These are phyloP conservation scores for Drosophila suboccidentalis DNA, from an alignment of 2,888 invertebrate genomes.

Conservation along the genomic window DNA sequence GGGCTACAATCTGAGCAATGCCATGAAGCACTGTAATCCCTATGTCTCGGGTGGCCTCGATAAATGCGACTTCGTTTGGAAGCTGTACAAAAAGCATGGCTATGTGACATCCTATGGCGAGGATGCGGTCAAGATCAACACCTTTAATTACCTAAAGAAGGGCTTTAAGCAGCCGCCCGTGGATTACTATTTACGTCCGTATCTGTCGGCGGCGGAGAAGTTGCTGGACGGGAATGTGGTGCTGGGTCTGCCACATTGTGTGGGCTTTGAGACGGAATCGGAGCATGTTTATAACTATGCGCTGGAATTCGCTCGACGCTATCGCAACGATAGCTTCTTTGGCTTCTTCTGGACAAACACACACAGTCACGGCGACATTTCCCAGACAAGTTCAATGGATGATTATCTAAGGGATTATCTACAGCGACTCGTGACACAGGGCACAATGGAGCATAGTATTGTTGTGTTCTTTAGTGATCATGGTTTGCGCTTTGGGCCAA, in stretches of 20 bases:
- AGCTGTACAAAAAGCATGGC: conserved; percentile 89
- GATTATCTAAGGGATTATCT: conserved; percentile 88
- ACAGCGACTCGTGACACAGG: conserved; percentile 87
- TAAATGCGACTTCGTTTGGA: conserved; percentile 92
- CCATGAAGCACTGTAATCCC: conserved; percentile 87
- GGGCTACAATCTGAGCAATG: conserved; percentile 87
- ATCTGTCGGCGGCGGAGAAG: conserved; percentile 89
- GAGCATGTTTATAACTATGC: conserved; percentile 90
- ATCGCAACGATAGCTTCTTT: conserved; percentile 88
- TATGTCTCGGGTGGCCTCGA: conserved; percentile 88
- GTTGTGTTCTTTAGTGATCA: conserved; percentile 92
- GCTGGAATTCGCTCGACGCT: conserved; percentile 89
- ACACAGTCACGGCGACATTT: conserved; percentile 90
- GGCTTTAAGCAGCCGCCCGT: conserved; percentile 92
- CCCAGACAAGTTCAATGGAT: conserved; percentile 90
- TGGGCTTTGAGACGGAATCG: conserved; percentile 88
- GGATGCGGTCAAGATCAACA: conserved; percentile 90
- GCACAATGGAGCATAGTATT: conserved; percentile 89
- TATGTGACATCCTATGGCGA: conserved; percentile 94
- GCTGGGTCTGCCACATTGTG: conserved; percentile 87
- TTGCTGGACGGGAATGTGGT: conserved; percentile 86
- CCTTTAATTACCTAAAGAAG: conserved; percentile 89
- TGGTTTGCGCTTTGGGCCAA: conserved; percentile 91
- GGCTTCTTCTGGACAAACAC: conserved; percentile 93
- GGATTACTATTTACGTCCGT: conserved; percentile 93